These are phyloP conservation scores for Drosophila falleni DNA, from an alignment of 2,888 invertebrate genomes.

Conservation along the genomic window DNA sequence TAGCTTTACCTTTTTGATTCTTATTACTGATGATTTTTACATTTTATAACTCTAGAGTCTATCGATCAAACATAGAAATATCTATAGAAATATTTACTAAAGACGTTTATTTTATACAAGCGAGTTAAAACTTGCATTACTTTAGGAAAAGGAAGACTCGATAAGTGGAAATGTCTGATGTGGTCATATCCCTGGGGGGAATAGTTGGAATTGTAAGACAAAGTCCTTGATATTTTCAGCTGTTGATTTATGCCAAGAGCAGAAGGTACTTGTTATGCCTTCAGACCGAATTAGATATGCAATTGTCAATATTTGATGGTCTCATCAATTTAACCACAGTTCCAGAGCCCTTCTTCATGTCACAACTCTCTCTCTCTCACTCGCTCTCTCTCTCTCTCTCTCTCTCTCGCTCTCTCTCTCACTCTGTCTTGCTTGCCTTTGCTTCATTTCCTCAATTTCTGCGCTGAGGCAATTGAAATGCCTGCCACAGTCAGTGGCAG, in stretches of 20 bases:
- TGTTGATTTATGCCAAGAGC: slow-evolving; percentile 52
- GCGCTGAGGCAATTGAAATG: slow-evolving; percentile 68
- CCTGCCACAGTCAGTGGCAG: slow-evolving; percentile 43
- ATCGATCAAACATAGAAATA: not conserved
- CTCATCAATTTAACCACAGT: slow-evolving; percentile 69
- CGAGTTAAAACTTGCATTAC: not conserved
- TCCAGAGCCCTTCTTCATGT: not conserved
- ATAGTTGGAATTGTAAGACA: slow-evolving; percentile 30
- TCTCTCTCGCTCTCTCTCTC: not conserved
- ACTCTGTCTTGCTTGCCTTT: not conserved
- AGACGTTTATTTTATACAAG: not conserved
- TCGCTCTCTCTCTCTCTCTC: not conserved
- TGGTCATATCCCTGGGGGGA: slow-evolving; percentile 25
- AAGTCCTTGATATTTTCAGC: slow-evolving; percentile 36
- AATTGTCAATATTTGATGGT: slow-evolving; percentile 80
- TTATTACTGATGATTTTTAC: no score
- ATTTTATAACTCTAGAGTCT: not conserved
- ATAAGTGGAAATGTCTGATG: slow-evolving; percentile 21
- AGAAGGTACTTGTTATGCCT: slow-evolving; percentile 27
- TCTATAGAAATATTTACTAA: not conserved
- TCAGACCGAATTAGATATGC: slow-evolving; percentile 66
- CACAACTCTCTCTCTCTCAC: no score
- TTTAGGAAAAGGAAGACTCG: not conserved
- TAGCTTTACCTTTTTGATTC: no score
- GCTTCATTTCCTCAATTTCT: not conserved